Conservation (phyloP, 2,113 vertebrate species). For the Bungarus multicinctus region DNA sequence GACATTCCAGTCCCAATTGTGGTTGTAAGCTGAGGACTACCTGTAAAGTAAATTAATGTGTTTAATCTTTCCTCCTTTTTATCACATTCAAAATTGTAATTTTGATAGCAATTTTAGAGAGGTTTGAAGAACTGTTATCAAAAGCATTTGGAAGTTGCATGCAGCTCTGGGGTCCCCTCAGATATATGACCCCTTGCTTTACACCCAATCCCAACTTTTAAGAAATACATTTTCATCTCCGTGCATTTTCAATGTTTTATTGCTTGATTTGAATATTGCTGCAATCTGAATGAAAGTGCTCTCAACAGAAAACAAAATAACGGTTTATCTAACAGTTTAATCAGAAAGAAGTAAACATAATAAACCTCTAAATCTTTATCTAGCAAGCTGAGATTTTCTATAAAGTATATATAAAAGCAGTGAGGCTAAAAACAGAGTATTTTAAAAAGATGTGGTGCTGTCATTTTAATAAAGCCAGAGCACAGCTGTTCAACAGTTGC, state of each 20-base stretch:
- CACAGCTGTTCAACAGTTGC: slow-evolving; percentile 56
- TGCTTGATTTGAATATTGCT: slow-evolving; percentile 30
- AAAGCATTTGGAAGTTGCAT: background rate
- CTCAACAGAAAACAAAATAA: background rate
- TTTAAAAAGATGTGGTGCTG: background rate
- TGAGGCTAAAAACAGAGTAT: background rate
- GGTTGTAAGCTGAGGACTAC: background rate
- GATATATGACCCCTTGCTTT: background rate
- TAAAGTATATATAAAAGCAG: slow-evolving; percentile 1
- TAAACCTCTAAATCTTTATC: background rate
- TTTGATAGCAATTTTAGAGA: background rate
- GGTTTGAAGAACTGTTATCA: background rate
- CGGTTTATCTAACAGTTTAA: slow-evolving; percentile 8
- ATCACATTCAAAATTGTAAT: background rate
- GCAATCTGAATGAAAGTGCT: slow-evolving; percentile 17
- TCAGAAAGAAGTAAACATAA: slow-evolving; percentile 3
- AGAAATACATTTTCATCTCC: slow-evolving; percentile 16
- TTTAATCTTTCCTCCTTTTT: background rate
- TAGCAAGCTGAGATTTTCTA: background rate
- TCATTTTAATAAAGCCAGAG: background rate
- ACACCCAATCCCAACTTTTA: background rate
- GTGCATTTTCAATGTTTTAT: slow-evolving; percentile 40
- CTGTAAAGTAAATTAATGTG: background rate
- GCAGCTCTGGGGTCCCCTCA: background rate
- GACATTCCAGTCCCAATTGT: background rate